Evolutionary conservation across 2,797 vertebrate genomes (phyloP).

Genomic region (Pseudomugil tenellus): DNA sequence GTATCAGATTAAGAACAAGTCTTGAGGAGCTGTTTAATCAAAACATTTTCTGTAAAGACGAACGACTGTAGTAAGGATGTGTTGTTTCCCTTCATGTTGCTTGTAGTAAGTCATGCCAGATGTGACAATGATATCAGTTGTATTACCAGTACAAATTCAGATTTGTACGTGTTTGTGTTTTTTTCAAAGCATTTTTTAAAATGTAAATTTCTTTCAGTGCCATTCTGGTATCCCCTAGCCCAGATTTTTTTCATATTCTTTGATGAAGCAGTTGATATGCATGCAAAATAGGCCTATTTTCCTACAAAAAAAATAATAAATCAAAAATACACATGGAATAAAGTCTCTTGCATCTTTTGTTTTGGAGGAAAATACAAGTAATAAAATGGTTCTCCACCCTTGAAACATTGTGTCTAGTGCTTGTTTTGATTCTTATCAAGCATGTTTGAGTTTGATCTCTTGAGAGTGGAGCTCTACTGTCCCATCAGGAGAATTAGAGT

Average conservation of each 20-base stretch:
- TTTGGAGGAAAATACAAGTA: not conserved
- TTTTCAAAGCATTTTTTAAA: slow-evolving; percentile 70
- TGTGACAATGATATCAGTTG: slow-evolving; percentile 48
- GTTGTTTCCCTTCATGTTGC: slow-evolving; percentile 40
- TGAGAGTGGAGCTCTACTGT: slow-evolving; percentile 29
- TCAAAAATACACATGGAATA: slow-evolving; percentile 52
- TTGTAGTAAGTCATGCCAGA: slow-evolving; percentile 29
- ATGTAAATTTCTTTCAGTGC: slow-evolving; percentile 66
- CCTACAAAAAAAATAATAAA: slow-evolving; percentile 77
- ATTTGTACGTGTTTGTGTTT: slow-evolving; percentile 54
- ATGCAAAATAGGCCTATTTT: slow-evolving; percentile 83
- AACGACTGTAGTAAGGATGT: slow-evolving; percentile 16
- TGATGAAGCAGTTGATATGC: slow-evolving; percentile 70
- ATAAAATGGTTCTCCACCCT: slow-evolving; percentile 16
- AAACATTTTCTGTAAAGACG: slow-evolving; percentile 36
- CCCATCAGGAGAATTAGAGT: slow-evolving; percentile 51
- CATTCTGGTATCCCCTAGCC: slow-evolving; percentile 63
- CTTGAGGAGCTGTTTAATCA: slow-evolving; percentile 41
- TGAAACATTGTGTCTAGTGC: slow-evolving; percentile 18
- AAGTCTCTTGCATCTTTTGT: slow-evolving; percentile 34
- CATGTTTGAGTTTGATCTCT: slow-evolving; percentile 39
- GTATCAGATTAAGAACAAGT: slow-evolving; percentile 28
- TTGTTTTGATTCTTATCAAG: slow-evolving; percentile 16
- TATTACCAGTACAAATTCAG: slow-evolving; percentile 37
- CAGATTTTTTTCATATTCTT: slow-evolving; percentile 75